Evolutionary conservation across 92 coral and sea anemone species (phyloP).

Genomic region (Epizoanthus fatuus): DNA sequence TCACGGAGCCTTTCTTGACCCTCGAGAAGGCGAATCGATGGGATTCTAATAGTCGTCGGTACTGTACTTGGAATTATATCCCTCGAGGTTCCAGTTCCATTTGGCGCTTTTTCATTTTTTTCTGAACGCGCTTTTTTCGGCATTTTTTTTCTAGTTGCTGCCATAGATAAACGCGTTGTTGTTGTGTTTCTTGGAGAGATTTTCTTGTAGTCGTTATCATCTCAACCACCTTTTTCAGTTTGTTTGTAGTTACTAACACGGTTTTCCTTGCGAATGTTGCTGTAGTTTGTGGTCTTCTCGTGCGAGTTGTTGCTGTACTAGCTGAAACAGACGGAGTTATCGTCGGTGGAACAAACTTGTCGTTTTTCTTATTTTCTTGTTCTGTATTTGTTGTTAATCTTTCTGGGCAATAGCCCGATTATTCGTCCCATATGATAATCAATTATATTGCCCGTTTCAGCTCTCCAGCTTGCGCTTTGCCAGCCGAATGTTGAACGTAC

Average conservation of each 20-base stretch:
- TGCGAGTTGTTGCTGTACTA: neutral
- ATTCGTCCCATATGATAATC: too few relatives aligned
- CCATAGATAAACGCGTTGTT: neutral
- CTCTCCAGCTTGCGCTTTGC: constrained; percentile 94
- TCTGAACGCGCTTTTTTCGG: neutral
- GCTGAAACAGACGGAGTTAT: too few relatives aligned
- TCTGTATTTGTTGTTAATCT: too few relatives aligned
- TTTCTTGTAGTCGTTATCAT: neutral
- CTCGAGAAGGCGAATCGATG: neutral
- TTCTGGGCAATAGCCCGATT: too few relatives aligned
- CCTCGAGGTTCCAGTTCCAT: neutral
- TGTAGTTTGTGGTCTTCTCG: neutral
- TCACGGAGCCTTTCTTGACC: neutral
- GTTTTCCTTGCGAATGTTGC: neutral
- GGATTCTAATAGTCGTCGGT: neutral
- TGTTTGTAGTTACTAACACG: neutral
- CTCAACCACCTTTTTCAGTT: neutral
- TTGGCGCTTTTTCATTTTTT: neutral
- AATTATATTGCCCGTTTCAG: constrained; percentile 56
- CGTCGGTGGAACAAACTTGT: too few relatives aligned
- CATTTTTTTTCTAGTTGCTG: neutral
- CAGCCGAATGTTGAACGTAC: constrained; percentile 95
- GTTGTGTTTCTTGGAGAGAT: neutral
- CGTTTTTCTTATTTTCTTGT: too few relatives aligned
- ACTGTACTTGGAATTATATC: neutral